Percentiles rank a stretch among this genome's conserved stretches.
Conservation (phyloP, 2,888 invertebrate species). For the Tipula helvola region DNA sequence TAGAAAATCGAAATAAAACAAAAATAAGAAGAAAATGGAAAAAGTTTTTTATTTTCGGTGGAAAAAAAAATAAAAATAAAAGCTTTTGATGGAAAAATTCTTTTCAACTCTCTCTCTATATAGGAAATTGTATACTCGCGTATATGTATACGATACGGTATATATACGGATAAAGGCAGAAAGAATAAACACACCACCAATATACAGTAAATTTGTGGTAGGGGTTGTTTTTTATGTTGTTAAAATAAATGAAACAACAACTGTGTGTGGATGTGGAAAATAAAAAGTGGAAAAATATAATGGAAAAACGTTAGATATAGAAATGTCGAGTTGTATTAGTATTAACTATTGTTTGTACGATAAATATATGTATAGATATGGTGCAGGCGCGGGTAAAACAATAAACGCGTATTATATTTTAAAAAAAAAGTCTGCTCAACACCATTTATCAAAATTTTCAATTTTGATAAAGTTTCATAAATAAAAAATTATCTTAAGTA, state of each 20-base stretch:
- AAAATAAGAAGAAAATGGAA: not conserved
- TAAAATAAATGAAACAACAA: not conserved
- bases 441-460: too few relatives aligned
- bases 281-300: not conserved
- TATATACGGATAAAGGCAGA: not conserved
- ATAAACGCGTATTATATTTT: not conserved
- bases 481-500: too few relatives aligned
- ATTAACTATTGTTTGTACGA: not conserved
- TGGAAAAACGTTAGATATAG: not conserved
- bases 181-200: not conserved
- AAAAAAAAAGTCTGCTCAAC: too few relatives aligned
- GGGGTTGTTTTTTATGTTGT: not conserved
- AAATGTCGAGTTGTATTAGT: not conserved
- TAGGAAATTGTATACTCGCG: not conserved
- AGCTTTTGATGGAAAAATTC: not conserved
- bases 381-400: not conserved
- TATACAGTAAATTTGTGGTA: not conserved
- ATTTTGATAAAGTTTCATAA: too few relatives aligned
- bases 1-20: not conserved
- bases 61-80: not conserved
- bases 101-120: not conserved
- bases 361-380: not conserved
- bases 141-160: not conserved
- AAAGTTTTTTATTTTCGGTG: not conserved
- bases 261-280: not conserved